These are phyloP conservation scores for Whitmania pigra DNA, from an alignment of 1,140 invertebrate genomes.

Conservation along the genomic window DNA sequence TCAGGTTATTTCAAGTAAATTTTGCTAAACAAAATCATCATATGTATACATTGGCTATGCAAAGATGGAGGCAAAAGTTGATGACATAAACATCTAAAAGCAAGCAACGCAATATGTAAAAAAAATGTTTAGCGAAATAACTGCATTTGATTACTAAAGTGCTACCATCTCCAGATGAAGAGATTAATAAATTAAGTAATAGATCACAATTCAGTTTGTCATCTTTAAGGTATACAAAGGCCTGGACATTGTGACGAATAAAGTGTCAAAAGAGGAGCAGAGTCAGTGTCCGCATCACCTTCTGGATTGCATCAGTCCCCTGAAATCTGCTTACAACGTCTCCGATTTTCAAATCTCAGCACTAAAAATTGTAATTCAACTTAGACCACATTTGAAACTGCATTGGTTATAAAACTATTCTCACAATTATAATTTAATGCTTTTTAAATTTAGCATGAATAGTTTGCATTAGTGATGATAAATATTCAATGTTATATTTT, in stretches of 20 bases:
- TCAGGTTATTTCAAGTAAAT: no score
- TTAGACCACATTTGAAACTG: neutral
- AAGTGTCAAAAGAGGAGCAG: constrained; percentile 72
- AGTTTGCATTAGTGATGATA: neutral
- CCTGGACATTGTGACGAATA: constrained; percentile 88
- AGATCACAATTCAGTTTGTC: neutral
- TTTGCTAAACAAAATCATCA: no score
- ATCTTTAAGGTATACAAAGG: constrained; percentile 71
- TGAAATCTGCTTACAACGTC: constrained; percentile 61
- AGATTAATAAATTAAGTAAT: constrained; percentile 5
- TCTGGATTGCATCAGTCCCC: constrained; percentile 69
- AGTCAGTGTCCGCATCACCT: constrained; percentile 69
- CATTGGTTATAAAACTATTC: no score
- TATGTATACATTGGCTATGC: no score
- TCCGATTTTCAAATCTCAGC: constrained; percentile 68
- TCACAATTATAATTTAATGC: neutral
- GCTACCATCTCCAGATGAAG: neutral
- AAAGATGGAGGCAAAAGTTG: no score
- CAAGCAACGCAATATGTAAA: neutral
- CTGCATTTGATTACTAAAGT: neutral
- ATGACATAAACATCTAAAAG: neutral
- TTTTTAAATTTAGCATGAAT: neutral
- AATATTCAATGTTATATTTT: neutral
- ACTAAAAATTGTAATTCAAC: constrained; percentile 63
- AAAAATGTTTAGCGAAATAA: neutral